Evolutionary conservation across 2,113 vertebrate genomes (phyloP).

Genomic region (Pyrgilauda ruficollis): DNA sequence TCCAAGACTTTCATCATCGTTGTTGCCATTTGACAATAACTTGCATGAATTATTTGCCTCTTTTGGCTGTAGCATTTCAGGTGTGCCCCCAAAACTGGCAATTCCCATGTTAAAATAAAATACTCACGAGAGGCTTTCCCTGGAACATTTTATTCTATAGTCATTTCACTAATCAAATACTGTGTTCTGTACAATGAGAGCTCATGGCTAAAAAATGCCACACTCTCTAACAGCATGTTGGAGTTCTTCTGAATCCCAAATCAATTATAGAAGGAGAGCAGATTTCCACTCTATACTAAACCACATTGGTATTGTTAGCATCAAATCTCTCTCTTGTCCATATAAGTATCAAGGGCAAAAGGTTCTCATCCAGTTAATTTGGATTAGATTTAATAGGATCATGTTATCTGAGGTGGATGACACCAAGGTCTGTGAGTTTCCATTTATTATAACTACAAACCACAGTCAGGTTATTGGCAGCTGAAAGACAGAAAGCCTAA

Average conservation of each 20-base stretch:
- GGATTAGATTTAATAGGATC: constrained; percentile 11
- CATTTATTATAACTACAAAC: neutral
- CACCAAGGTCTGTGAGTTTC: neutral
- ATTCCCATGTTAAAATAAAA: neutral
- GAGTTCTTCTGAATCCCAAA: neutral
- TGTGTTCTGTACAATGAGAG: neutral
- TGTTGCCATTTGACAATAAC: neutral
- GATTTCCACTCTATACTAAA: neutral
- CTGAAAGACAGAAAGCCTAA: neutral
- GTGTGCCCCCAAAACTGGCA: neutral
- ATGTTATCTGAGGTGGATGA: neutral
- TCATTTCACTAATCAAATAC: neutral
- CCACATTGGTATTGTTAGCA: neutral
- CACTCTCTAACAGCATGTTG: neutral
- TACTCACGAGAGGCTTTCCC: neutral
- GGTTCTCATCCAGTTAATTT: neutral
- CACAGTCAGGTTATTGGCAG: neutral
- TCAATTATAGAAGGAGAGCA: neutral
- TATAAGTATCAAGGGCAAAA: neutral
- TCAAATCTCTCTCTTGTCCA: neutral
- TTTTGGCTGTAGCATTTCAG: neutral
- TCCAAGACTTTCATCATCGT: neutral
- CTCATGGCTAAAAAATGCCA: neutral
- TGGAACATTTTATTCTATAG: neutral
- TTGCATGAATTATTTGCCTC: neutral